Conservation (phyloP, 2,113 vertebrate species). For the Glaucidium brasilianum region DNA sequence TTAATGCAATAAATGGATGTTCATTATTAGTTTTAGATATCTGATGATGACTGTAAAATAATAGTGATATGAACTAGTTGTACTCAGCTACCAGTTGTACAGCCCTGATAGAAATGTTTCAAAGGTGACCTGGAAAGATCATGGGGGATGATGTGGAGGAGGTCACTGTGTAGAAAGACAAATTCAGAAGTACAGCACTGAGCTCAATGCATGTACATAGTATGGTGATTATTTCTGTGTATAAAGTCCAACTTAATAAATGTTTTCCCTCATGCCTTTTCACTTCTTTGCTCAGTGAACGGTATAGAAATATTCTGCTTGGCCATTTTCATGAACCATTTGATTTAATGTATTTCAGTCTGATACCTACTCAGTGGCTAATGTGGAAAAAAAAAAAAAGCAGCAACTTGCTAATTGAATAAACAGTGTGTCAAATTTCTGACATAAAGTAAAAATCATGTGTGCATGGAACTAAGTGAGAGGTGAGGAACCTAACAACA, state of each 20-base stretch:
- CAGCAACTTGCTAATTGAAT: constrained; percentile 14
- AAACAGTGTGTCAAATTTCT: not conserved
- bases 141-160: not conserved
- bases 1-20: not conserved
- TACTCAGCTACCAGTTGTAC: not conserved
- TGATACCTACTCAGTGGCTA: not conserved
- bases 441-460: not conserved
- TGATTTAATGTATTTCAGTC: constrained; percentile 11
- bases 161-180: constrained; percentile 1
- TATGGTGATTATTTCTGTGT: not conserved
- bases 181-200: constrained; percentile 3
- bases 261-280: constrained; percentile 7
- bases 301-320: constrained; percentile 19
- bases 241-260: constrained; percentile 16
- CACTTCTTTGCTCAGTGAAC: constrained; percentile 3
- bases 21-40: not conserved
- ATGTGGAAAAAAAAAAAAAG: not conserved
- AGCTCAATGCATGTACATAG: not conserved
- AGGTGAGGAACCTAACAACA: not conserved
- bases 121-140: not conserved
- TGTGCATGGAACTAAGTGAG: not conserved
- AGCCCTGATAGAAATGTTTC: not conserved
- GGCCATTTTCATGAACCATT: constrained; percentile 32
- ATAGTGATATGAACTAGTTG: fast-evolving
- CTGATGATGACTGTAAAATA: not conserved